Evolutionary conservation across 2,113 vertebrate genomes (phyloP).

Genomic region (Heteronetta atricapilla): DNA sequence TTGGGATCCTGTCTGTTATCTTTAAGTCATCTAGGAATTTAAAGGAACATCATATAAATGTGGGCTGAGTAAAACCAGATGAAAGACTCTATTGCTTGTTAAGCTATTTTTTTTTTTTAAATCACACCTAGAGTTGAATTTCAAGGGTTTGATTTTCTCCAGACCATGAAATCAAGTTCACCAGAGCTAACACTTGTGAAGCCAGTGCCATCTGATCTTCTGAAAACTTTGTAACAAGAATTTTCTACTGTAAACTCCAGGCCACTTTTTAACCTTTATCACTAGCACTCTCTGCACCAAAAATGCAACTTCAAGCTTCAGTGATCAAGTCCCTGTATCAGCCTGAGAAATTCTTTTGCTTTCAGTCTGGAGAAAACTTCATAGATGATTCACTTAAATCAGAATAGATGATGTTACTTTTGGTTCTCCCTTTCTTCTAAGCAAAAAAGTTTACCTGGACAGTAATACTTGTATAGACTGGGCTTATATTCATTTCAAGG

Average conservation of each 20-base stretch:
- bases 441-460: not conserved
- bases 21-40: not conserved
- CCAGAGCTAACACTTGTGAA: not conserved
- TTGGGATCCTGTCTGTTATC: not conserved
- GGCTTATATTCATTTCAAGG: not conserved
- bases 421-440: not conserved
- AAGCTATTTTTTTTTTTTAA: not conserved
- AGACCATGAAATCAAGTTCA: not conserved
- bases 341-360: not conserved
- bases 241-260: not conserved
- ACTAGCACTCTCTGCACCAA: not conserved
- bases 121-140: not conserved
- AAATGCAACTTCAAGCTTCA: not conserved
- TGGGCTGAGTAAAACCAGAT: not conserved
- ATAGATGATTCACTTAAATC: not conserved
- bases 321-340: not conserved
- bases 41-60: not conserved
- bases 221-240: not conserved
- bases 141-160: not conserved
- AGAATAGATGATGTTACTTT: not conserved
- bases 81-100: not conserved
- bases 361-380: not conserved
- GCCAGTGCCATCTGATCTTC: not conserved
- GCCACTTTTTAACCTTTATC: not conserved
- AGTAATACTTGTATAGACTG: not conserved